Percentiles rank a stretch among this genome's conserved stretches.
These are phyloP conservation scores for Cheilosia scutellata DNA, from an alignment of 2,888 invertebrate genomes.

Conservation along the genomic window DNA sequence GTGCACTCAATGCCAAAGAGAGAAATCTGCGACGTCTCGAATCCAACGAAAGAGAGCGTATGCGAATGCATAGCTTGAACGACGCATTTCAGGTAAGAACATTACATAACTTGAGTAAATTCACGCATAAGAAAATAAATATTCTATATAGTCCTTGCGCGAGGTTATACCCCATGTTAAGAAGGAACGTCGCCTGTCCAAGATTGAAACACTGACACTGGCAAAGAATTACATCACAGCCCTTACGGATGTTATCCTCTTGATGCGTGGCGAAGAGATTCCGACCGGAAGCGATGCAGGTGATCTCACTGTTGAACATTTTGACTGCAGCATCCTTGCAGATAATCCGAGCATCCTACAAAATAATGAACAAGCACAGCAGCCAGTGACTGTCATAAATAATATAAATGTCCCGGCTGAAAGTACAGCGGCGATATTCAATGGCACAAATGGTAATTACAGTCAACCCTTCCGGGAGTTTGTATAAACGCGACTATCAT, in stretches of 20 bases:
- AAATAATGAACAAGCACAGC: constrained; percentile 73
- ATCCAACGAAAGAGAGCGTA: constrained; percentile 95
- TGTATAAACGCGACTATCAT: constrained; percentile 79
- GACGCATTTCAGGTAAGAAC: constrained; percentile 92
- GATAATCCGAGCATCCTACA: constrained; percentile 80
- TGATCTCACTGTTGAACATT: constrained; percentile 77
- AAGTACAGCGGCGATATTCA: constrained; percentile 74
- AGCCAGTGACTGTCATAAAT: constrained; percentile 77
- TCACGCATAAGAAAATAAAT: not conserved
- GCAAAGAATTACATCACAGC: constrained; percentile 96
- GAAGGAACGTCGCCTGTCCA: constrained; percentile 92
- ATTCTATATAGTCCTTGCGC: constrained; percentile 87
- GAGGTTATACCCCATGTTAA: constrained; percentile 94
- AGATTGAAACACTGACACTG: constrained; percentile 94
- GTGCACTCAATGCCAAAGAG: constrained; percentile 92
- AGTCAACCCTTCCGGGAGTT: constrained; percentile 84
- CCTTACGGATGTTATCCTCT: constrained; percentile 93
- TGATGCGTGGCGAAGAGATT: constrained; percentile 87
- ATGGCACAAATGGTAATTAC: constrained; percentile 81
- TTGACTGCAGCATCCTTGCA: constrained; percentile 81
- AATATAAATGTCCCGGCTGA: constrained; percentile 77
- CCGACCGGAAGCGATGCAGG: constrained; percentile 73
- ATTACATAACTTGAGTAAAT: constrained; percentile 21
- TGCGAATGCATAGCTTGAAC: constrained; percentile 96
- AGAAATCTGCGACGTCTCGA: constrained; percentile 93